These are phyloP conservation scores for Gallinago nigripennis DNA, from an alignment of 2,797 vertebrate genomes.

Conservation along the genomic window DNA sequence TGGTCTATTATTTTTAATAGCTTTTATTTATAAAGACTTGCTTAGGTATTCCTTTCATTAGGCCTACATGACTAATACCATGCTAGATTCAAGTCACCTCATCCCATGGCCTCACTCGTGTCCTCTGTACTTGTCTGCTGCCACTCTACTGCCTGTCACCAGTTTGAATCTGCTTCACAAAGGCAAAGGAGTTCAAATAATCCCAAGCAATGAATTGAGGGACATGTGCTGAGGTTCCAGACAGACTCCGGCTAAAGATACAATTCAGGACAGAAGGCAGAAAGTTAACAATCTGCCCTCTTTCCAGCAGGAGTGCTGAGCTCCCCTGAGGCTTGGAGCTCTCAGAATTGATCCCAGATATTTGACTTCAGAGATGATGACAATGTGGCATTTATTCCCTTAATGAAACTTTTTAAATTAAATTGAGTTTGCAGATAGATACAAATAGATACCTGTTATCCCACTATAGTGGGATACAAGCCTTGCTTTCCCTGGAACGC, in stretches of 20 bases:
- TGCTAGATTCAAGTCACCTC: not conserved
- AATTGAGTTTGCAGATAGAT: not conserved
- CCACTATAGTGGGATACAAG: not conserved
- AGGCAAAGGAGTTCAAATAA: not conserved
- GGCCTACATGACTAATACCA: not conserved
- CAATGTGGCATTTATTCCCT: not conserved
- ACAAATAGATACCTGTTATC: not conserved
- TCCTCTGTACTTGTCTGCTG: not conserved
- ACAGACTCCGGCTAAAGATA: not conserved
- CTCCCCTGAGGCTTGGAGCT: not conserved
- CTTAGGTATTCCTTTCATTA: not conserved
- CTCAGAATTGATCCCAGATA: not conserved
- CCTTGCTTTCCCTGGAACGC: not conserved
- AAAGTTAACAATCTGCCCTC: not conserved
- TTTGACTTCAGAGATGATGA: not conserved
- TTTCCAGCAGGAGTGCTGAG: not conserved
- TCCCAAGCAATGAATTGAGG: not conserved
- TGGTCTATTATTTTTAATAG: not conserved
- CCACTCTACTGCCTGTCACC: not conserved
- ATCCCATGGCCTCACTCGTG: rapidly evolving
- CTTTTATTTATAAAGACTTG: not conserved
- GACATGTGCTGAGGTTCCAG: not conserved
- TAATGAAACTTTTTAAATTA: not conserved
- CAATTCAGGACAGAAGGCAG: not conserved
- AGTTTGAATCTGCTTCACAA: not conserved